Evolutionary conservation across 1,140 invertebrate genomes (phyloP), one percentile per base, ranked within the genome.

Genomic region (Drosophila albomicans): DNA sequence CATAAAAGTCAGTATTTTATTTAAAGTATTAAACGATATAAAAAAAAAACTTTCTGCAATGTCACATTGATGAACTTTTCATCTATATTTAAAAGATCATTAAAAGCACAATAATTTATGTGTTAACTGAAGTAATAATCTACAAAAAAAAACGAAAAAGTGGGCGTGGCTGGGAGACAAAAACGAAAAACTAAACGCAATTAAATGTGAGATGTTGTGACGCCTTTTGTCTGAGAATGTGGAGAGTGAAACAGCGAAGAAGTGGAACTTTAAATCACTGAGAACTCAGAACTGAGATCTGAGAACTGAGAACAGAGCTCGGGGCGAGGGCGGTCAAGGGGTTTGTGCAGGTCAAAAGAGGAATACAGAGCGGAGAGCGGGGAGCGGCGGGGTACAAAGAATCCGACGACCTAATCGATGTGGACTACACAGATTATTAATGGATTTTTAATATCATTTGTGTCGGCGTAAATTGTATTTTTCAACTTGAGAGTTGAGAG

Each of bases 361-460:
- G 30, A 5, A 20, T 20, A 38, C 35, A 2, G 8, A 8, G 30
- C 30, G 8, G 8, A 8, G 8, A 10, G 32, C 15, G 15, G 15
- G 15, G 5, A 38, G 10, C 6, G 35, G n/a, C 20, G 20, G 28
- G 30, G 3, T 32, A 32, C 58, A 68, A 56, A 76, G 69, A 78
- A 79, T 75, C 64, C 32, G 11, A 59, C 74, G 11, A 59, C 74
- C 75, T 79, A 86, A 82, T 86, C 82, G 82, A 82, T 73, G 82
- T 59, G 59, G 74, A 71, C 76, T 74, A 59, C 35, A 76, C 35
- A 76, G 76, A 75, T 87, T 87, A 91, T 91, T 91, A 91, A 91
- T 91, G 87, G 88, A 87, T 82, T 91, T 91, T 91, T 91, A 91
- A 91, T 91, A 91, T 91, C 82, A 82, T 82, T 91, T 84, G 82